A percentile compares a stretch with the other conserved stretches of the same genome.
Evolutionary conservation across 2,888 invertebrate species (phyloP).

Genomic region (Harpalus rufipes): DNA sequence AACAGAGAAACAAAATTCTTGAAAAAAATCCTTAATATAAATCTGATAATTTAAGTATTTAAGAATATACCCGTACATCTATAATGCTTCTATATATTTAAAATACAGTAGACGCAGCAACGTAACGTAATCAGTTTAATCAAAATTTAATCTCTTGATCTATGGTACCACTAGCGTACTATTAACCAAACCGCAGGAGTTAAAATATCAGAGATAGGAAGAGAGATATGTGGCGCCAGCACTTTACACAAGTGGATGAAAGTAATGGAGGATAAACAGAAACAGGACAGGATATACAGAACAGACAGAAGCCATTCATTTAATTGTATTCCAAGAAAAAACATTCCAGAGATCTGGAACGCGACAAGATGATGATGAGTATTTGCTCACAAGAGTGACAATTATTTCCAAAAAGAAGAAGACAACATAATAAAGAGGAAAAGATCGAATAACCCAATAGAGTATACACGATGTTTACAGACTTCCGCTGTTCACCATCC

Average conservation of each 20-base stretch:
- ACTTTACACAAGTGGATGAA: not conserved
- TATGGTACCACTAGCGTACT: not conserved
- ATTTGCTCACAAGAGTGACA: too few species aligned
- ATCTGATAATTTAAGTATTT: too few species aligned
- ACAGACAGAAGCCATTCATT: not conserved
- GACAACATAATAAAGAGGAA: too few species aligned
- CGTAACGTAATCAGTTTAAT: not conserved
- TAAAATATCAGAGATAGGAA: not conserved
- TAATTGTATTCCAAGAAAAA: slow-evolving; percentile 3
- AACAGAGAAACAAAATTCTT: too few species aligned
- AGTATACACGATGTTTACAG: too few species aligned
- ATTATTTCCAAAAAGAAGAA: too few species aligned
- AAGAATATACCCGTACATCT: not conserved
- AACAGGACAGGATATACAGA: not conserved
- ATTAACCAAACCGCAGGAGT: not conserved
- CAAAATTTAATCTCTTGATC: not conserved
- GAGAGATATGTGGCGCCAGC: not conserved
- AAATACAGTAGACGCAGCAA: not conserved
- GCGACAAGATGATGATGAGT: too few species aligned
- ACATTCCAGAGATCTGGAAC: not conserved
- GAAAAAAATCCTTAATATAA: too few species aligned
- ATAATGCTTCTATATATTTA: not conserved
- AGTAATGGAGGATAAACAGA: not conserved
- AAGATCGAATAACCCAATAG: too few species aligned
- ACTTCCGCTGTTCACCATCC: too few species aligned